These are phyloP conservation scores for Trematomus bernacchii DNA, from an alignment of 2,797 vertebrate genomes.

Conservation along the genomic window DNA sequence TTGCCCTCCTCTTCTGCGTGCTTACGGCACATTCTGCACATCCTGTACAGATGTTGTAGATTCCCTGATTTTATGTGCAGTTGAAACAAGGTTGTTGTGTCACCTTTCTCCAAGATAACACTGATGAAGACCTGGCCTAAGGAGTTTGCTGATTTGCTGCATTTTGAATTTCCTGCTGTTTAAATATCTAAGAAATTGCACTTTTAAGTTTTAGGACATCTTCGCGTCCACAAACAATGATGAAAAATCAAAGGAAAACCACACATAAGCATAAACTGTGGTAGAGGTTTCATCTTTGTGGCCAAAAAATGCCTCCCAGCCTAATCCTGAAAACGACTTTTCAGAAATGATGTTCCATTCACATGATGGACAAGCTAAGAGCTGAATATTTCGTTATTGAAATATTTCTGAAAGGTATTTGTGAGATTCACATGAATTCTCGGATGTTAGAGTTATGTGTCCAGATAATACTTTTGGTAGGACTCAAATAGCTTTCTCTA, in stretches of 20 bases:
- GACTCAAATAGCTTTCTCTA: background rate
- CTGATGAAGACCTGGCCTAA: background rate
- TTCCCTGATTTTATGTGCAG: slow-evolving; percentile 35
- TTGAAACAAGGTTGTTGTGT: slow-evolving; percentile 7
- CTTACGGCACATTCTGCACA: slow-evolving; percentile 49
- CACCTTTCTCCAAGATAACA: slow-evolving; percentile 4
- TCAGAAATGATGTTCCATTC: background rate
- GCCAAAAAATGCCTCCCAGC: background rate
- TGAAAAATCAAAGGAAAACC: background rate
- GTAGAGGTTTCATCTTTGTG: background rate
- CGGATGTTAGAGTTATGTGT: background rate
- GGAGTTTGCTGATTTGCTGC: slow-evolving; percentile 8
- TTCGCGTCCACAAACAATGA: background rate
- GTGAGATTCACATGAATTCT: background rate
- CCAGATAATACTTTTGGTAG: too few species aligned
- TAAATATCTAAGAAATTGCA: background rate
- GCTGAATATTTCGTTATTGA: background rate
- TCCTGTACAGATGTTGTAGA: slow-evolving; percentile 56
- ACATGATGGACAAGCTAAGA: background rate
- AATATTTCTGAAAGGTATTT: background rate
- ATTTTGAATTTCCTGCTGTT: background rate
- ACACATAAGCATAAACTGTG: background rate
- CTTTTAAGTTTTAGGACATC: background rate
- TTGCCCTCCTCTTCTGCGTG: slow-evolving; percentile 34
- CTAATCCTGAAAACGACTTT: background rate